A percentile compares a stretch with the other conserved stretches of the same genome.
These are phyloP conservation scores for Zophobas morio DNA, from an alignment of 1,140 invertebrate genomes.

Conservation along the genomic window DNA sequence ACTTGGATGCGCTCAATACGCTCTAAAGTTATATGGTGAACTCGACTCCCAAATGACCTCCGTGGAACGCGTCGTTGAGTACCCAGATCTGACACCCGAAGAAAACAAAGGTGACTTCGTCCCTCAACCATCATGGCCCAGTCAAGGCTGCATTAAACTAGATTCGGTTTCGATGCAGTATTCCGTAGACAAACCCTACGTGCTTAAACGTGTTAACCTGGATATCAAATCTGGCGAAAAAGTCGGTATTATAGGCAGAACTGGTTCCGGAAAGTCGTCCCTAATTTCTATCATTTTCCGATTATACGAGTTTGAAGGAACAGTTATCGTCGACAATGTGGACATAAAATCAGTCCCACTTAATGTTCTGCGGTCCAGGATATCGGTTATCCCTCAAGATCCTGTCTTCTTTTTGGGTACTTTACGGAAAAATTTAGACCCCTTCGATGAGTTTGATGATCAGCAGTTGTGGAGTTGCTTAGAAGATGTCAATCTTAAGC, in stretches of 20 bases:
- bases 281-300: conserved; percentile 12
- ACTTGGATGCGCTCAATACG: conserved; percentile 88
- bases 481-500: conserved; percentile 63
- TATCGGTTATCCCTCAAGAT: conserved; percentile 16
- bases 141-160: conserved; percentile 55
- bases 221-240: conserved; percentile 69
- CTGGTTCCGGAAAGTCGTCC: conserved; percentile 16
- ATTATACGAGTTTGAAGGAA: conserved; percentile 73
- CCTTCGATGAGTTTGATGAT: conserved; percentile 74
- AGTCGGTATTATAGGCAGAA: conserved; percentile 21
- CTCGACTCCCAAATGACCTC: conserved; percentile 87
- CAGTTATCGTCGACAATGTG: conserved; percentile 79
- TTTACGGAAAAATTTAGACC: conserved; percentile 16
- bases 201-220: conserved; percentile 77
- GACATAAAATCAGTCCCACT: conserved; percentile 76
- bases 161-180: conserved; percentile 77
- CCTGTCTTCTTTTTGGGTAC: conserved; percentile 4
- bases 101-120: conserved; percentile 59
- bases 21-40: conserved; percentile 84
- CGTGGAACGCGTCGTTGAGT: conserved; percentile 83
- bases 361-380: conserved; percentile 77
- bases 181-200: conserved; percentile 74
- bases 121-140: conserved; percentile 65
- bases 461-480: conserved; percentile 76
- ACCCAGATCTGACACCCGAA: conserved; percentile 79